Conservation (phyloP, 2,888 invertebrate genomes). For the Eupsilia transversa region DNA sequence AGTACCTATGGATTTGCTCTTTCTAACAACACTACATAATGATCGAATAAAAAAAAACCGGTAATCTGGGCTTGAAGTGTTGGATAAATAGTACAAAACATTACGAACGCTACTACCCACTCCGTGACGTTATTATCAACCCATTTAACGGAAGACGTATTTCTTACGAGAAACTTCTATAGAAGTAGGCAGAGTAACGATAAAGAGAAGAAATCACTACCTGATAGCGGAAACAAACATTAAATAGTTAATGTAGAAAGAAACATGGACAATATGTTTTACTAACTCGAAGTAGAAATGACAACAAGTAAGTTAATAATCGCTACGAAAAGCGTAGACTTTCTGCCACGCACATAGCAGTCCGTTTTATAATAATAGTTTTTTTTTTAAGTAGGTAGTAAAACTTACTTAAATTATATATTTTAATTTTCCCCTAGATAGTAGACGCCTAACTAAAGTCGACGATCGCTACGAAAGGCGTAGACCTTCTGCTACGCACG, state of each 20-base stretch:
- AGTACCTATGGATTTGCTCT: background rate
- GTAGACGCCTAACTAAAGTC: background rate
- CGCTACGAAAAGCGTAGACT: constrained; percentile 18
- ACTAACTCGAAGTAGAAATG: background rate
- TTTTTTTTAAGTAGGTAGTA: background rate
- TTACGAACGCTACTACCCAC: background rate
- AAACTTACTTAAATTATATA: background rate
- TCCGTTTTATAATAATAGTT: background rate
- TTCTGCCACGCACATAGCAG: constrained; percentile 43
- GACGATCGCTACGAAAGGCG: constrained; percentile 17
- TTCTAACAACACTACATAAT: background rate
- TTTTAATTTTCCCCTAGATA: background rate
- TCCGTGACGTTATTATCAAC: background rate
- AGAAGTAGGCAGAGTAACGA: background rate
- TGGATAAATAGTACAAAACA: background rate
- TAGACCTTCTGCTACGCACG: constrained; percentile 38
- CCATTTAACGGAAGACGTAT: background rate
- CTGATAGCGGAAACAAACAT: background rate
- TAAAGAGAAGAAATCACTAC: too few relatives aligned
- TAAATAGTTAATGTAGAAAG: background rate
- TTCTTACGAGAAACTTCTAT: background rate
- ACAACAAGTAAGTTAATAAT: background rate
- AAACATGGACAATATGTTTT: background rate
- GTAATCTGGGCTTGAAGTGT: too few relatives aligned
- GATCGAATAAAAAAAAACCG: background rate